Conservation (phyloP, 2,113 vertebrate species). For the Hirundichthys speculiger region DNA sequence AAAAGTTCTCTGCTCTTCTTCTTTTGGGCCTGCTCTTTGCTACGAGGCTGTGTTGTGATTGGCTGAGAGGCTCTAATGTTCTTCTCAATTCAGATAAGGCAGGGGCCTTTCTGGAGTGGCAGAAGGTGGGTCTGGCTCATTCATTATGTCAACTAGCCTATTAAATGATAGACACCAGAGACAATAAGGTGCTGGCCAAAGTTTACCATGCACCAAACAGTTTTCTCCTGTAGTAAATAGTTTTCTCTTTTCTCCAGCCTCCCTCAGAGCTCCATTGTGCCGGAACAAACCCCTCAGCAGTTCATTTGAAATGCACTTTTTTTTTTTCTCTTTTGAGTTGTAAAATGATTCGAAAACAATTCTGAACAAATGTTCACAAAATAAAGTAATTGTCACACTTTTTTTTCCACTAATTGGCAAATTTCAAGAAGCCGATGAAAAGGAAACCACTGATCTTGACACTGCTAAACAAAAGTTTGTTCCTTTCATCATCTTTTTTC, state of each 20-base stretch:
- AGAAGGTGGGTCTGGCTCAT: slow-evolving; percentile 93
- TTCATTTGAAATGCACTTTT: slow-evolving; percentile 49
- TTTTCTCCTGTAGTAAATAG: slow-evolving; percentile 80
- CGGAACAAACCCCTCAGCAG: slow-evolving; percentile 34
- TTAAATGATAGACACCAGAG: slow-evolving; percentile 88
- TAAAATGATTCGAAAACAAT: not conserved
- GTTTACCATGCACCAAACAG: slow-evolving; percentile 81
- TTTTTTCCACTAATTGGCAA: too few species aligned
- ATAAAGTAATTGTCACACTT: too few species aligned
- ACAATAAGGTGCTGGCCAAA: slow-evolving; percentile 85
- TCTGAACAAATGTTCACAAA: too few species aligned
- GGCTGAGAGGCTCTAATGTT: slow-evolving; percentile 75
- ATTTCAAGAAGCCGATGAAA: too few species aligned
- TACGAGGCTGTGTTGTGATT: slow-evolving; percentile 60
- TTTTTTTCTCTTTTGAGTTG: slow-evolving; percentile 5
- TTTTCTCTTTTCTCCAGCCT: slow-evolving; percentile 71
- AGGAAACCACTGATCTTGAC: too few species aligned
- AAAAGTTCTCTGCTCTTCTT: slow-evolving; percentile 76
- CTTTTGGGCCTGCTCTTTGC: slow-evolving; percentile 71
- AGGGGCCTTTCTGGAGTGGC: slow-evolving; percentile 81
- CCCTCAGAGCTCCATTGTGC: slow-evolving; percentile 63
- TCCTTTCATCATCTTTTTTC: too few species aligned
- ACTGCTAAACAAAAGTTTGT: too few species aligned
- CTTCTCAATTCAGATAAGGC: slow-evolving; percentile 83
- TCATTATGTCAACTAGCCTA: slow-evolving; percentile 90